phyloP scores from a whole-genome alignment of 2,888 invertebrate genomes.

The Teleogryllus oceanicus region DNA sequence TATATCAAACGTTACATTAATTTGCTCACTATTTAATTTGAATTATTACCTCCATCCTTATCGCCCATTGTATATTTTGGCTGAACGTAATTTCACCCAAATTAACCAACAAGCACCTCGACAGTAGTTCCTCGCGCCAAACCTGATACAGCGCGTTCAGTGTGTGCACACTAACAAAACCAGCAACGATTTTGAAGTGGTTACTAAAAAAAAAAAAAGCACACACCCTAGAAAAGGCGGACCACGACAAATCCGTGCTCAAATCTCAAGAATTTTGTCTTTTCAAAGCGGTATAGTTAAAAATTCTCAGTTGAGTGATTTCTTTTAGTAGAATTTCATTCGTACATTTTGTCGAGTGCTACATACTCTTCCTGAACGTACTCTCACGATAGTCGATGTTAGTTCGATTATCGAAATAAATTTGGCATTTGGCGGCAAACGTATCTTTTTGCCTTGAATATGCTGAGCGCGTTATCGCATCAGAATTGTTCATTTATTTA shows the following conservation, averaged over 20 bases:
- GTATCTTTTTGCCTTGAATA: not conserved
- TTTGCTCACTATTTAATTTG: not conserved
- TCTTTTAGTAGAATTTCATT: no score
- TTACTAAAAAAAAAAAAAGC: not conserved
- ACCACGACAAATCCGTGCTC: no score
- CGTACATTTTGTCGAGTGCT: no score
- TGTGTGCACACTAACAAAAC: not conserved
- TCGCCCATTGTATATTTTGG: constrained; percentile 38
- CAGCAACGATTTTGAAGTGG: constrained; percentile 5
- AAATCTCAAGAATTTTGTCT: no score
- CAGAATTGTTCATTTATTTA: not conserved
- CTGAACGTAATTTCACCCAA: no score
- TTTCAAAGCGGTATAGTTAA: no score
- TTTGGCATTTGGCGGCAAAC: not conserved
- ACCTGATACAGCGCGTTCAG: no score
- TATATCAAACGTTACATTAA: constrained; percentile 2
- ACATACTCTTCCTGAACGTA: no score
- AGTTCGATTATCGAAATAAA: not conserved
- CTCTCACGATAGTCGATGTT: no score
- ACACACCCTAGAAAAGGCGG: not conserved
- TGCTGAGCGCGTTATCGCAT: not conserved
- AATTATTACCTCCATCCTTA: constrained; percentile 40
- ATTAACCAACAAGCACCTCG: no score
- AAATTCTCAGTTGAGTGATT: no score
- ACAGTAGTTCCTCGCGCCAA: no score